Percentiles rank a stretch among this genome's conserved stretches.
Conservation (phyloP, 2,888 invertebrate genomes). For the Athalia rosae region DNA sequence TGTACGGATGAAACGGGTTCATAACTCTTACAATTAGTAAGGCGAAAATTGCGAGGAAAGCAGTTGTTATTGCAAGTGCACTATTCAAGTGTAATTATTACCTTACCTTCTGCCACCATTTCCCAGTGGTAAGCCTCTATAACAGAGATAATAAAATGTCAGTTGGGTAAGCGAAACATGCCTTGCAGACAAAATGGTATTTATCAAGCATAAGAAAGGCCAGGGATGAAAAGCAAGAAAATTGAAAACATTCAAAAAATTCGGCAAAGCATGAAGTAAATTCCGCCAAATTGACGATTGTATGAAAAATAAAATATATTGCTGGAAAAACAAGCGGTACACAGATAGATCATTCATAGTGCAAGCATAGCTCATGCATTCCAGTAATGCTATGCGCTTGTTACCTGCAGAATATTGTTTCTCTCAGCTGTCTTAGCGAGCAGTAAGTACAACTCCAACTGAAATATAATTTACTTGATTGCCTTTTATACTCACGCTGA, state of each 20-base stretch:
- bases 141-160: constrained; percentile 73
- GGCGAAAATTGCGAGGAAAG: not conserved
- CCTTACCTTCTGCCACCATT: constrained; percentile 80
- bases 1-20: no score
- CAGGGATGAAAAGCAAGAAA: not conserved
- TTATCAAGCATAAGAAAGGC: not conserved
- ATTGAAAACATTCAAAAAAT: not conserved
- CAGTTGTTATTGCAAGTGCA: not conserved
- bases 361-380: no score
- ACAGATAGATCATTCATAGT: no score
- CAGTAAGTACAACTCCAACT: not conserved
- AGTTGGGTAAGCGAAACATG: constrained; percentile 38
- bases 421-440: no score
- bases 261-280: not conserved
- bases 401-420: no score
- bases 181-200: not conserved
- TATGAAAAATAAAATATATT: not conserved
- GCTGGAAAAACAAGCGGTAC: no score
- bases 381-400: no score
- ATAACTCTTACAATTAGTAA: not conserved
- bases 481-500: constrained; percentile 72
- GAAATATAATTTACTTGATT: not conserved
- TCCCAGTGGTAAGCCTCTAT: constrained; percentile 79
- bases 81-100: constrained; percentile 54
- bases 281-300: not conserved